Percentiles rank a stretch among this genome's conserved stretches.
Conservation (phyloP, 2,797 vertebrate genomes). For the Vultur gryphus region DNA sequence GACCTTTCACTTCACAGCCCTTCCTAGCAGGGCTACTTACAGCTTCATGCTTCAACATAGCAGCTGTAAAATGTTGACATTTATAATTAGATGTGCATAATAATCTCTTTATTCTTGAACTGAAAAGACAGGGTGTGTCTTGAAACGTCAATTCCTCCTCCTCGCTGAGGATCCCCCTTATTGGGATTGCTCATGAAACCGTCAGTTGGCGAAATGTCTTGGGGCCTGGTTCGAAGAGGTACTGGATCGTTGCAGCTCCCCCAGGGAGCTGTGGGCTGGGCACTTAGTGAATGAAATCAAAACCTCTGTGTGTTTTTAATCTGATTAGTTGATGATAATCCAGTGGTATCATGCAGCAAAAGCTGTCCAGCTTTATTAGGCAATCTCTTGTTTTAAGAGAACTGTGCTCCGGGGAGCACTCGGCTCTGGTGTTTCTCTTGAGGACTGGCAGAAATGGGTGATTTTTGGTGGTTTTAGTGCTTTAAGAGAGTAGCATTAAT, state of each 20-base stretch:
- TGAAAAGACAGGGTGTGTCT: constrained; percentile 32
- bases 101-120: constrained; percentile 41
- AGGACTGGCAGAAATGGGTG: not conserved
- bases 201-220: not conserved
- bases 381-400: not conserved
- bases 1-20: constrained; percentile 44
- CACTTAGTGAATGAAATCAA: not conserved
- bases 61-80: constrained; percentile 49
- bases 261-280: not conserved
- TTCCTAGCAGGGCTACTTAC: constrained; percentile 27
- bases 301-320: not conserved
- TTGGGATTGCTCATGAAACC: not conserved
- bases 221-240: not conserved
- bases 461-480: not conserved
- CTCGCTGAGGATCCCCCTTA: not conserved
- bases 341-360: not conserved
- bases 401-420: not conserved
- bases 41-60: not conserved
- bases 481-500: not conserved
- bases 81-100: constrained; percentile 63
- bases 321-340: constrained; percentile 47
- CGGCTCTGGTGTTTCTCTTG: not conserved
- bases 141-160: not conserved
- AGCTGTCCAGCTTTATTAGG: constrained; percentile 31
- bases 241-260: not conserved